phyloP scores from a whole-genome alignment of 2,797 vertebrate genomes.

The Alca torda region DNA sequence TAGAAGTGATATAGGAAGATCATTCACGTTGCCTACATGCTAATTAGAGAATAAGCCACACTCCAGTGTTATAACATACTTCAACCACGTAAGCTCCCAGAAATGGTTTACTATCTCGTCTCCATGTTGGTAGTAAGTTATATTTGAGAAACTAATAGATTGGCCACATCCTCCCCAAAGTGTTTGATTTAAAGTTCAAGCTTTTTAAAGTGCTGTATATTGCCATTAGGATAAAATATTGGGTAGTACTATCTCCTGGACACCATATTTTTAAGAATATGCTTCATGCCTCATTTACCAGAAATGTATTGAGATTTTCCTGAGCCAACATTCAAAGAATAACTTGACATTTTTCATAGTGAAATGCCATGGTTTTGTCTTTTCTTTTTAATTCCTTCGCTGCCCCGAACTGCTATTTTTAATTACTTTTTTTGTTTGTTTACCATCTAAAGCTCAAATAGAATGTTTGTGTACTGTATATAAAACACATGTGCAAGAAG shows the following conservation, averaged over 20 bases:
- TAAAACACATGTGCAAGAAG: background rate
- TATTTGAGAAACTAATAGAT: slow-evolving; percentile 14
- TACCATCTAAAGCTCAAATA: background rate
- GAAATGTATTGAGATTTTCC: slow-evolving; percentile 59
- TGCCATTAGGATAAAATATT: slow-evolving; percentile 48
- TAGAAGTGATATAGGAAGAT: background rate
- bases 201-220: slow-evolving; percentile 2
- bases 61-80: background rate
- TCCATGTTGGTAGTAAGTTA: background rate
- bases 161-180: background rate
- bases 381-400: slow-evolving; percentile 9
- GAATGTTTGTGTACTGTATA: background rate
- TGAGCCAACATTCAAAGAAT: slow-evolving; percentile 39
- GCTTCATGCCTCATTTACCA: slow-evolving; percentile 58
- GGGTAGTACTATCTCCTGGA: slow-evolving; percentile 1
- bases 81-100: background rate
- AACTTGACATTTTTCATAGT: slow-evolving; percentile 31
- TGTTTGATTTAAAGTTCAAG: slow-evolving; percentile 54
- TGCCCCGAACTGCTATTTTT: background rate
- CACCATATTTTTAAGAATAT: slow-evolving; percentile 30
- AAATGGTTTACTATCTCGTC: background rate
- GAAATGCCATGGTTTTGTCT: background rate
- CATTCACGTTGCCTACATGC: background rate
- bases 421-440: background rate
- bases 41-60: background rate